Base-by-base conservation (phyloP, 2,888 invertebrate species). In the Watsonalla binaria region DNA sequence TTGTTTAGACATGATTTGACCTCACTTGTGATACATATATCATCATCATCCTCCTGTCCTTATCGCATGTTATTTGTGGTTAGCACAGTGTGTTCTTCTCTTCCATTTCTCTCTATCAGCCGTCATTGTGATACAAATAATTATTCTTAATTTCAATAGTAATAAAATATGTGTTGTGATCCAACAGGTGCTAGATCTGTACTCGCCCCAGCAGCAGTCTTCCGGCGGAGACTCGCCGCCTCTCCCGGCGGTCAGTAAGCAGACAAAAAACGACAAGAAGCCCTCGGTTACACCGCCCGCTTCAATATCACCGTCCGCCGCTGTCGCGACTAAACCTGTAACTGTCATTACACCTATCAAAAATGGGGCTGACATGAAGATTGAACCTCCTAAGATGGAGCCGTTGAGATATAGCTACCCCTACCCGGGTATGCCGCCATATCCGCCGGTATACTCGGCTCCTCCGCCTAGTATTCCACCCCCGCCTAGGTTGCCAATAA, bases 171-270 rank as follows among this genome's bases (percentile, higher is more conserved):
- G 1, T 24, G 24, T 24, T 9, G 33, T 47, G 11, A 24, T 39
- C 37, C 15, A 72, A 0, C 74, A 94, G 90, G 94, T 94, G 9
- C 83, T 99, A 60, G 99, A 99, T 84, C 89, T 99, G 56, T 99
- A 99, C 85, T 96, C 96, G 0, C 94, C 95, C 66, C 92, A 95
- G 60, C 92, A 92, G 51, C 92, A 93, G 62, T 84, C 89, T 0
- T 85, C 92, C 8, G 92, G 93, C 11, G 92, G 92, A 0, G 94
- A 95, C 54, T 93, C 96, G 62, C 96, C 96, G 0, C 95, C 94
- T 0, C 82, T 92, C 39, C 79, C 90, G 46, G 86, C 92, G 33
- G 74, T 90, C 0, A 59, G 71, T 0, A 87, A 87, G 75, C 69
- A 78, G 61, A 82, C 92, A 78, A 93, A 93, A 86, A 92, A 92